Evolutionary conservation across 2,113 vertebrate species (phyloP).

Genomic region (Bungarus multicinctus): DNA sequence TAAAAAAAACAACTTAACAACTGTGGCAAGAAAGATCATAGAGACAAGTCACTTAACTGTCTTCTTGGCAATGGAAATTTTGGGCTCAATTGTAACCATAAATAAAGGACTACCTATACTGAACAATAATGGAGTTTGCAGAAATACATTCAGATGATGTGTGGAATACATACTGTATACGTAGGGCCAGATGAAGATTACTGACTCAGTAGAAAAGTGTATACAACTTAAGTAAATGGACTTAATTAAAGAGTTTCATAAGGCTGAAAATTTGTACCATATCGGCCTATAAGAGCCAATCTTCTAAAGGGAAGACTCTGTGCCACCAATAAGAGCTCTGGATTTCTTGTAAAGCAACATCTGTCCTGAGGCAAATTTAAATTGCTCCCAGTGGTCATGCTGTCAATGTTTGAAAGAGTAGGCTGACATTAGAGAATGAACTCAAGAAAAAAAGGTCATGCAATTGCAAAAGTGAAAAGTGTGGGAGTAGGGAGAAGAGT

Average conservation of each 20-base stretch:
- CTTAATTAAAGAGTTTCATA: not conserved
- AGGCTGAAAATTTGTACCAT: not conserved
- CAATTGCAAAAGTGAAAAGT: not conserved
- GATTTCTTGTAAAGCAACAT: not conserved
- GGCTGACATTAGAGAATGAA: not conserved
- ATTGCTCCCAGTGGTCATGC: not conserved
- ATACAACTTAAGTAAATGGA: not conserved
- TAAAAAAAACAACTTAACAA: too few relatives aligned
- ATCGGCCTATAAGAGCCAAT: not conserved
- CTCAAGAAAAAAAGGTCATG: not conserved
- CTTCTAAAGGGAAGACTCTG: not conserved
- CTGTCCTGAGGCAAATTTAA: not conserved
- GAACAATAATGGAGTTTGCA: not conserved
- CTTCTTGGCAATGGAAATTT: not conserved
- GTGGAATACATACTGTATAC: not conserved
- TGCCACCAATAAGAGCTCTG: not conserved
- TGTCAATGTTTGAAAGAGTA: not conserved
- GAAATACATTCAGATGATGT: not conserved
- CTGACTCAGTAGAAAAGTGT: not conserved
- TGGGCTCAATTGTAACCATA: not conserved
- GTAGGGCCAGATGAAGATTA: not conserved
- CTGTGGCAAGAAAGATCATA: not conserved
- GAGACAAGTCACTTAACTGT: not conserved
- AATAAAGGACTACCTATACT: not conserved
- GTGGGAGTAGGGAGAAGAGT: accelerated